Conservation (phyloP, 2,113 vertebrate genomes). For the Hucho hucho region DNA sequence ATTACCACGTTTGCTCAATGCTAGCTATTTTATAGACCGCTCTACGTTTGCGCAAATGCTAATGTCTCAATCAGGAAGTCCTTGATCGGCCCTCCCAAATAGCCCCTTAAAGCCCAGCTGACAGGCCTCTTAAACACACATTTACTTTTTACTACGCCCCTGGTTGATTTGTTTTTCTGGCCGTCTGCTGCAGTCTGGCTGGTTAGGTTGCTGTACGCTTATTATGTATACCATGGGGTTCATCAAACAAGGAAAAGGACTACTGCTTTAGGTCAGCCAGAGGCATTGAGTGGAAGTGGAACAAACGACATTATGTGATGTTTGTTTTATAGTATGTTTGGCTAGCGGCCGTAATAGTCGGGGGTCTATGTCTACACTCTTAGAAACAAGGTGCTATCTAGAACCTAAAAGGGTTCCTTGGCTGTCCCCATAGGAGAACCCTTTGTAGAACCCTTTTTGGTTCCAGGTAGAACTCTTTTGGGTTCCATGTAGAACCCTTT, state of each 20-base stretch:
- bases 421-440: too few species aligned
- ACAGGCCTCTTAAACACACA: conserved; percentile 10
- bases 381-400: too few species aligned
- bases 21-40: not conserved
- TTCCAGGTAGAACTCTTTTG: too few species aligned
- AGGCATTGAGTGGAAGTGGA: not conserved
- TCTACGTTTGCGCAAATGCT: not conserved
- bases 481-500: too few species aligned
- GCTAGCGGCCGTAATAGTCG: too few species aligned
- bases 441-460: too few species aligned
- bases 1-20: not conserved
- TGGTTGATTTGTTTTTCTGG: conserved; percentile 11
- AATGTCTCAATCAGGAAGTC: conserved; percentile 21
- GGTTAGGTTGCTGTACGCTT: not conserved
- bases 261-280: not conserved
- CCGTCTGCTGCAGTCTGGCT: not conserved
- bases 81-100: conserved; percentile 22
- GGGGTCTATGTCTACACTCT: too few species aligned
- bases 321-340: not conserved
- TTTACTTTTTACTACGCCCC: conserved; percentile 6
- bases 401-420: too few species aligned
- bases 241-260: not conserved
- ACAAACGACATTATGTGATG: not conserved
- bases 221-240: not conserved
- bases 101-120: not conserved